phyloP scores from a whole-genome alignment of 2,797 vertebrate species.

The Discoglossus pictus region DNA sequence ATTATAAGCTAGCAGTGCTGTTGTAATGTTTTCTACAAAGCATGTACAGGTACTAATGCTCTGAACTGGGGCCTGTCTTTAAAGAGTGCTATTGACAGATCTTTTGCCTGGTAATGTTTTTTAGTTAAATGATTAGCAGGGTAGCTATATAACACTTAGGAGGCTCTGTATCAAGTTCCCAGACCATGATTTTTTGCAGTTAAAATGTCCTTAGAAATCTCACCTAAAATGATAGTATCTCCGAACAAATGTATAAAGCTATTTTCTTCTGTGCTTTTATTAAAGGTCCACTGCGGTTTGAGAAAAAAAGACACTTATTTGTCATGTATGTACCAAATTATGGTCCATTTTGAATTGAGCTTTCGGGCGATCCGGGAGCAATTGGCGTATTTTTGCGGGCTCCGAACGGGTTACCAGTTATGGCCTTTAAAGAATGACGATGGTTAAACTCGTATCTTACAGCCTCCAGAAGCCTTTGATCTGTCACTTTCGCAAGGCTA shows the following conservation, averaged over 20 bases:
- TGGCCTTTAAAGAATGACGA: too few relatives aligned
- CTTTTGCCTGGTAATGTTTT: slow-evolving; percentile 42
- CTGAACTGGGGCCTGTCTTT: slow-evolving; percentile 43
- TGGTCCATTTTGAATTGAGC: too few relatives aligned
- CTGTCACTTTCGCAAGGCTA: too few relatives aligned
- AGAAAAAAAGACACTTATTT: too few relatives aligned
- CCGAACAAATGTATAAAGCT: slow-evolving; percentile 32
- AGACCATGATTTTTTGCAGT: slow-evolving; percentile 35
- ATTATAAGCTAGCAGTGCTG: slow-evolving; percentile 45
- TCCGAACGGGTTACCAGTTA: too few relatives aligned
- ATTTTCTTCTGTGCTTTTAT: slow-evolving; percentile 10
- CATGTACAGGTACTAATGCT: slow-evolving; percentile 43
- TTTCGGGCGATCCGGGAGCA: too few relatives aligned
- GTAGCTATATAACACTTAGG: slow-evolving; percentile 47
- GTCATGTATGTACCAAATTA: too few relatives aligned
- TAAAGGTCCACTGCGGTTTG: too few relatives aligned
- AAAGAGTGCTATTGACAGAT: slow-evolving; percentile 44
- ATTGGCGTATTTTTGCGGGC: too few relatives aligned
- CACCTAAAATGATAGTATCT: slow-evolving; percentile 38
- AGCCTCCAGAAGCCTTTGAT: too few relatives aligned
- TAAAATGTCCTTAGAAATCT: slow-evolving; percentile 39
- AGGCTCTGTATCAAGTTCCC: slow-evolving; percentile 32
- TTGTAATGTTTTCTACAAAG: slow-evolving; percentile 46
- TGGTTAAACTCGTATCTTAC: too few relatives aligned
- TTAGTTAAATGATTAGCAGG: slow-evolving; percentile 46